Evolutionary conservation across 2,113 vertebrate species (phyloP).

Genomic region (Lucifuga dentata): DNA sequence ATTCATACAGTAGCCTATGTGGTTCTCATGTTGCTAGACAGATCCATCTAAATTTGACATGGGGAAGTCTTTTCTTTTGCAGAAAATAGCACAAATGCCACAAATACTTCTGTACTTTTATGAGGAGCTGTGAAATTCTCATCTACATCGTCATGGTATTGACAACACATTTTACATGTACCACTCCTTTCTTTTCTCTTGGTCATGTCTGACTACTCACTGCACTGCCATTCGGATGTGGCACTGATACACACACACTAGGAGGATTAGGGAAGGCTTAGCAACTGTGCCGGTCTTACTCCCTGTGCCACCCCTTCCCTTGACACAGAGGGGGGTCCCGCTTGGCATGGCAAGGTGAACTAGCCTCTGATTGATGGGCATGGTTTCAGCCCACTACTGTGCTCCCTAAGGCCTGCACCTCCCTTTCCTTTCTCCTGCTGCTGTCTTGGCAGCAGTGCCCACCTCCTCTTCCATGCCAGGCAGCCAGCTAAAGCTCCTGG

Average conservation of each 20-base stretch:
- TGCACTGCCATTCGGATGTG: constrained; percentile 59
- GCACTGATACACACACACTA: constrained; percentile 72
- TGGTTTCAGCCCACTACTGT: constrained; percentile 76
- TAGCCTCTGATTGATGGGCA: constrained; percentile 86
- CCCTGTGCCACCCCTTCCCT: constrained; percentile 73
- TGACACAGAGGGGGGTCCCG: constrained; percentile 74
- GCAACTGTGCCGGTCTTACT: constrained; percentile 67
- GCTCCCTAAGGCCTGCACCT: constrained; percentile 75
- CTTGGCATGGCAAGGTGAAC: constrained; percentile 82
- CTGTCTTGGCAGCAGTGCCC: constrained; percentile 79
- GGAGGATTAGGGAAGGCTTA: constrained; percentile 78
- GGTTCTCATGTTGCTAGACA: background rate
- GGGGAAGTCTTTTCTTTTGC: background rate
- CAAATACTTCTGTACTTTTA: background rate
- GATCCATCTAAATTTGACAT: background rate
- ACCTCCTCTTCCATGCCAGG: constrained; percentile 74
- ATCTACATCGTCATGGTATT: constrained; percentile 32
- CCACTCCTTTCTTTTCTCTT: constrained; percentile 44
- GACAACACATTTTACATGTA: constrained; percentile 35
- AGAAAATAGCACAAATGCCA: background rate
- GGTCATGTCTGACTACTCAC: constrained; percentile 48
- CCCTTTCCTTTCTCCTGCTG: constrained; percentile 75
- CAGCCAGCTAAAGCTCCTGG: constrained; percentile 81
- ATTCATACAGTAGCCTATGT: constrained; percentile 8
- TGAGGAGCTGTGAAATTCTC: background rate